Evolutionary conservation across 2,797 vertebrate species (phyloP), one percentile per base, ranked within the genome.

Genomic region (Rhinella marina): DNA sequence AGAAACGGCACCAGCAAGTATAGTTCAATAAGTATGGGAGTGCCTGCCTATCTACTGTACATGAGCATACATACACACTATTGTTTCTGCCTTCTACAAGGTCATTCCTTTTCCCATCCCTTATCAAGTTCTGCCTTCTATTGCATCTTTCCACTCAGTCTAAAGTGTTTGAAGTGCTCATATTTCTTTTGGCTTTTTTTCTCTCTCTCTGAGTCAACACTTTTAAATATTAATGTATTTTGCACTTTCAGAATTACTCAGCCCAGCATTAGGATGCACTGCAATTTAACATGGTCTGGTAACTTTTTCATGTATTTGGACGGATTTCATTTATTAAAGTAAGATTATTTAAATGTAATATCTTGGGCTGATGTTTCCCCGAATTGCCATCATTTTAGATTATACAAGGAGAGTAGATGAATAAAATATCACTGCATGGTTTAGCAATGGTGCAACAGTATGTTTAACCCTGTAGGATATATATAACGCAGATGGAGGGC

Each of bases 271-370:
- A 85, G 87, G 87, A 88, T 88, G 87, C 87, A 52, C 87, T 85
- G 87, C 76, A 88, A 88, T 88, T 88, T 85, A 88, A 85, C 87
- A 88, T 85, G 87, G 64, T 88, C 87, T 85, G 78, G 75, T 85
- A 75, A 88, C 76, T 64, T 88, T 81, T 85, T 80, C 87, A 81
- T 88, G 87, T 85, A 82, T 88, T 88, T 81, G 76, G 66, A 81
- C 82, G 82, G 82, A 88, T 88, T 88, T 85, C 76, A 85, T 88
- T 88, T 88, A 88, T 88, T 88, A 88, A 85, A 88, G 78, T 88
- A 88, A 88, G 82, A 88, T 88, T 88, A 88, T 88, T 88, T 85
- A 88, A 88, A 88, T 85, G 82, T 76, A 84, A 88, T 85, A 88
- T 88, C 87, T 88, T 6, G 66, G 82, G 82, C 82, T 88, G 87